phyloP scores from a whole-genome alignment of 2,888 invertebrate species.

The Brachypterus glaber region DNA sequence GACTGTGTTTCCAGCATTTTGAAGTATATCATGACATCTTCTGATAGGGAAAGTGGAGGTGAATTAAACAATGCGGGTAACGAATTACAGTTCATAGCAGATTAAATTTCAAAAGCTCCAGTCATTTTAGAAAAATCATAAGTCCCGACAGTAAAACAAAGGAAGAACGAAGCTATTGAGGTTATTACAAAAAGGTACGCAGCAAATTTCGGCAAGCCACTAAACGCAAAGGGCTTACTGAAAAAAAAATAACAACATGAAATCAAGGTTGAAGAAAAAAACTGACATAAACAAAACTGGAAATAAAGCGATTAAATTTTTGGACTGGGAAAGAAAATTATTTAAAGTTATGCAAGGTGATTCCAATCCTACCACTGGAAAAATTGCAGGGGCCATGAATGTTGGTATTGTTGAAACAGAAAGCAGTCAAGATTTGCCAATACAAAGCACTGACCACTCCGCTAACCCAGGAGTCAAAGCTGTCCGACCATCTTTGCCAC shows the following conservation, averaged over 20 bases:
- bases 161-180: slow-evolving; percentile 7
- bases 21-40: slow-evolving; percentile 4
- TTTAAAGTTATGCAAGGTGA: slow-evolving; percentile 9
- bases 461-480: no score
- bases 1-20: no score
- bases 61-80: slow-evolving; percentile 6
- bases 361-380: slow-evolving; percentile 5
- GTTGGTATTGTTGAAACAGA: slow-evolving; percentile 7
- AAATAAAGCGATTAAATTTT: slow-evolving; percentile 10
- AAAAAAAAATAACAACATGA: slow-evolving; percentile 11
- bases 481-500: no score
- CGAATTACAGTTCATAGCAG: slow-evolving; percentile 9
- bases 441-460: neutral
- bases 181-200: slow-evolving; percentile 7
- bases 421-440: neutral
- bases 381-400: slow-evolving; percentile 7
- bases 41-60: slow-evolving; percentile 5
- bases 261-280: slow-evolving; percentile 8
- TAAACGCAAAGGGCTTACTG: slow-evolving; percentile 8
- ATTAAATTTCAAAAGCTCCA: slow-evolving; percentile 3
- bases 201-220: slow-evolving; percentile 7
- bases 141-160: slow-evolving; percentile 5
- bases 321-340: slow-evolving; percentile 8
- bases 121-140: slow-evolving; percentile 10
- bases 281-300: slow-evolving; percentile 9